These are phyloP conservation scores for Chionoecetes opilio DNA, from an alignment of 1,140 invertebrate genomes.

Conservation along the genomic window DNA sequence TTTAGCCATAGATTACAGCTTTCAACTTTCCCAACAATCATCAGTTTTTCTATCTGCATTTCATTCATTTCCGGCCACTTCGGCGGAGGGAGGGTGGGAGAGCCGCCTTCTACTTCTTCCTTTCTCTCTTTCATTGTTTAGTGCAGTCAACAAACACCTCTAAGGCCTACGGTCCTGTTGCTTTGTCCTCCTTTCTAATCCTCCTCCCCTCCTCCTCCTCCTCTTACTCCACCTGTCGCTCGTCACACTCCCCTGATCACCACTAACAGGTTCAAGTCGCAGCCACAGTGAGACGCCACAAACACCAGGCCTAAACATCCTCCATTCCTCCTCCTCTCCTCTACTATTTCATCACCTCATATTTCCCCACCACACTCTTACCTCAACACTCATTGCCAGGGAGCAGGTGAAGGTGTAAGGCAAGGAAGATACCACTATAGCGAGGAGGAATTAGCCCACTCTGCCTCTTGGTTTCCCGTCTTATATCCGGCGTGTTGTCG, in stretches of 20 bases:
- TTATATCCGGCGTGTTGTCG: constrained; percentile 33
- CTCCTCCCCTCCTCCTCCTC: not conserved
- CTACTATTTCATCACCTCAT: not conserved
- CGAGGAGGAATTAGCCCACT: not conserved
- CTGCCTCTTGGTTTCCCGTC: not conserved
- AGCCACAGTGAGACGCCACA: not conserved
- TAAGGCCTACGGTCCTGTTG: no score
- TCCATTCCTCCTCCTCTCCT: not conserved
- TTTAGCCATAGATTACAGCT: no score
- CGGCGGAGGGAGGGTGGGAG: no score
- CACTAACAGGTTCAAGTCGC: constrained; percentile 33
- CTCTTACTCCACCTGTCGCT: constrained; percentile 14
- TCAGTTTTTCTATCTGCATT: no score
- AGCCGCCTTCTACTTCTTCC: no score
- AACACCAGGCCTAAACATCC: not conserved
- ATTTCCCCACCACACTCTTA: not conserved
- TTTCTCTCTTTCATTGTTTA: not conserved
- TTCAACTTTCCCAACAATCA: no score
- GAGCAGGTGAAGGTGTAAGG: not conserved
- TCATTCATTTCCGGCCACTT: no score
- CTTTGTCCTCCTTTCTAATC: not conserved
- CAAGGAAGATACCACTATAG: not conserved
- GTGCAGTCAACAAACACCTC: no score
- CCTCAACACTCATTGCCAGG: not conserved
- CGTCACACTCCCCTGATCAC: constrained; percentile 38